These are phyloP conservation scores for Rhegmatorhina hoffmannsi DNA, from an alignment of 2,113 vertebrate genomes.

Conservation along the genomic window DNA sequence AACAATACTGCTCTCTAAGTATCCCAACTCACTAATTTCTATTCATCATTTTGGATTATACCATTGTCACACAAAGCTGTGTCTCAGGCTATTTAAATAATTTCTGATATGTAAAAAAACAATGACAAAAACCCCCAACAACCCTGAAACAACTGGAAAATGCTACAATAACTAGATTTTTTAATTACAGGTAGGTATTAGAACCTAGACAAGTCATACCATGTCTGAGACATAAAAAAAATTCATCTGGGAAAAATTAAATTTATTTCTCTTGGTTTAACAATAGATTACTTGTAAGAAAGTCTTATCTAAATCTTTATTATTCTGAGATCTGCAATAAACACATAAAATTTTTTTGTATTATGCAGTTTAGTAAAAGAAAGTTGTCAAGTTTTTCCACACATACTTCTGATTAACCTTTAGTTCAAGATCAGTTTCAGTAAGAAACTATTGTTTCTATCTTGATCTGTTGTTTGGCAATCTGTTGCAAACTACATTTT, in stretches of 20 bases:
- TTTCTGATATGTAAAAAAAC: background rate
- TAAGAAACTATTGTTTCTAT: background rate
- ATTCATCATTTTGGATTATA: conserved; percentile 17
- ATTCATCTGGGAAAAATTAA: background rate
- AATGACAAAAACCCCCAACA: background rate
- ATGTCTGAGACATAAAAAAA: background rate
- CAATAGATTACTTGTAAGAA: background rate
- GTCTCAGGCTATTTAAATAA: background rate
- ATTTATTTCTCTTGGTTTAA: background rate
- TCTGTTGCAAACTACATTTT: background rate
- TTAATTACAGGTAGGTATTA: background rate
- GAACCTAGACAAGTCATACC: background rate
- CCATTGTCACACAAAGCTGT: background rate
- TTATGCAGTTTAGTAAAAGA: background rate
- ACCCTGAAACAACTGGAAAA: background rate
- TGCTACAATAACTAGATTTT: background rate
- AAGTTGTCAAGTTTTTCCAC: background rate
- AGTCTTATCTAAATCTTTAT: background rate
- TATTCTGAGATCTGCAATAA: background rate
- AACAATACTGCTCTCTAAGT: conserved; percentile 34
- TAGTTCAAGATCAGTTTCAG: conserved; percentile 27
- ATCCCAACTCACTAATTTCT: conserved; percentile 29
- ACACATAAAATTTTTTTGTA: background rate
- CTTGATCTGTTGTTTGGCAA: background rate
- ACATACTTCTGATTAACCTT: conserved; percentile 20